These are phyloP conservation scores for Platypus cylindrus DNA, from an alignment of 2,888 invertebrate species.

Conservation along the genomic window DNA sequence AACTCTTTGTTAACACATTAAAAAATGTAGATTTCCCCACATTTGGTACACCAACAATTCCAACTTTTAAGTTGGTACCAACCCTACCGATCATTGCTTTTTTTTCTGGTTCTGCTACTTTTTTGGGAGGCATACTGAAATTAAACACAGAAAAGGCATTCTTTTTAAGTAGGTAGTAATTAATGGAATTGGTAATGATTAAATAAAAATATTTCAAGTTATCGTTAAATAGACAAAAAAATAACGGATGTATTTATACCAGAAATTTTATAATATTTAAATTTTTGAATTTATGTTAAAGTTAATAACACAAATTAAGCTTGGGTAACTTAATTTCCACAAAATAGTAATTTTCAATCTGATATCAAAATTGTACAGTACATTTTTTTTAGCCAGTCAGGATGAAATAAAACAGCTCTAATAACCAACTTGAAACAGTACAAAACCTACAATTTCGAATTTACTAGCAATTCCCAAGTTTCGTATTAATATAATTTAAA, in stretches of 20 bases:
- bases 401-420: constrained; percentile 27
- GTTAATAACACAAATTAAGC: constrained; percentile 33
- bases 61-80: constrained; percentile 91
- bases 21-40: constrained; percentile 99
- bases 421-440: constrained; percentile 28
- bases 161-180: constrained; percentile 7
- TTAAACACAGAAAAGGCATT: constrained; percentile 5
- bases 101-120: constrained; percentile 77
- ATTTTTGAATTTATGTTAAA: constrained; percentile 24
- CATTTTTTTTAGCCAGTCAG: constrained; percentile 24
- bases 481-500: constrained; percentile 36
- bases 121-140: constrained; percentile 66
- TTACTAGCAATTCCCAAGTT: constrained; percentile 31
- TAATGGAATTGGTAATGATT: constrained; percentile 3
- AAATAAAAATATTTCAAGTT: background rate
- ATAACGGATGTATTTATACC: background rate
- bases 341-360: constrained; percentile 38
- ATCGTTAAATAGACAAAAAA: background rate
- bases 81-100: constrained; percentile 89
- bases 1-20: constrained; percentile 96
- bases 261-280: constrained; percentile 25
- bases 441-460: constrained; percentile 34
- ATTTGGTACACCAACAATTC: constrained; percentile 94
- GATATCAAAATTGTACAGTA: constrained; percentile 34
- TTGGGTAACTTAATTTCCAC: constrained; percentile 34